Percentiles rank a stretch among this genome's conserved stretches.
Conservation (phyloP, 2,113 vertebrate genomes). For the Amphilophus citrinellus region DNA sequence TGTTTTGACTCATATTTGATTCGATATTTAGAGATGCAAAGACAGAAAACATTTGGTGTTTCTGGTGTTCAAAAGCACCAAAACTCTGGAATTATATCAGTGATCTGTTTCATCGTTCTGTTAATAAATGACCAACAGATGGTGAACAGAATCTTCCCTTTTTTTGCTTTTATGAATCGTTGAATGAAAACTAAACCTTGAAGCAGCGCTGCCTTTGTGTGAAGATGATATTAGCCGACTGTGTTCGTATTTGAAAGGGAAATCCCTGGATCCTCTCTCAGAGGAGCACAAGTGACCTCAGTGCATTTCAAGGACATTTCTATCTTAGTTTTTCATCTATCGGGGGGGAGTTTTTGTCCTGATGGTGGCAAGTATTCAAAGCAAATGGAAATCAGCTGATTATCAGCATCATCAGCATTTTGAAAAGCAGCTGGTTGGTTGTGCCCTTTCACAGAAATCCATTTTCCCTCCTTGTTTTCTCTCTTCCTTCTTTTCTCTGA, state of each 20-base stretch:
- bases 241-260: accelerated
- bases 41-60: not conserved
- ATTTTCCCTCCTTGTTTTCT: too few species aligned
- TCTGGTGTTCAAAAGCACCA: not conserved
- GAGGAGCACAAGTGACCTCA: not conserved
- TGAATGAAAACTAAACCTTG: not conserved
- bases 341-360: not conserved
- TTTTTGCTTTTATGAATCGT: not conserved
- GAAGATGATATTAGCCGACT: accelerated
- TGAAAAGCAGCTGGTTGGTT: accelerated
- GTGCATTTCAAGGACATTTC: not conserved
- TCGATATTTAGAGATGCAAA: too few species aligned
- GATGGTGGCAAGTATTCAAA: not conserved
- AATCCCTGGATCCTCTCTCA: not conserved
- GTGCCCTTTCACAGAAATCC: not conserved
- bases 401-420: not conserved
- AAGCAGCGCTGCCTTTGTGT: not conserved
- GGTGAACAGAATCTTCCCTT: not conserved
- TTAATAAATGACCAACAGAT: not conserved
- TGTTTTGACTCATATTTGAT: too few species aligned
- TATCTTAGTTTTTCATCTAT: not conserved
- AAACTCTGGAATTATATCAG: not conserved
- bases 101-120: accelerated
- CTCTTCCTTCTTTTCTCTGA: not conserved
- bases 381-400: not conserved